Conservation (phyloP, 2,797 vertebrate species). For the Tachyglossus aculeatus region DNA sequence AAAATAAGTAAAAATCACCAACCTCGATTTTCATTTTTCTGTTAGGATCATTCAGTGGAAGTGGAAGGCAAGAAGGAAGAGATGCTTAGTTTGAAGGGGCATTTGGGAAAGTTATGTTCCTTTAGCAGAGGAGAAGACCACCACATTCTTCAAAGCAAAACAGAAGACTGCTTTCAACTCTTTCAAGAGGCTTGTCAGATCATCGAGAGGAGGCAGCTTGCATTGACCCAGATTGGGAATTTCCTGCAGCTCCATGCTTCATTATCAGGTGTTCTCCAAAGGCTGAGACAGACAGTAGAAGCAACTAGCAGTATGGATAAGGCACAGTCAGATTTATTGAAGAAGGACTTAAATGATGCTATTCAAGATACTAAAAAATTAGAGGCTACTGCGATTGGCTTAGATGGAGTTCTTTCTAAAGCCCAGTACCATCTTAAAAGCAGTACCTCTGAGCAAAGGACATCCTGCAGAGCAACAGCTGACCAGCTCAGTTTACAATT, state of each 20-base stretch:
- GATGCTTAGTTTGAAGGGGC: conserved; percentile 76
- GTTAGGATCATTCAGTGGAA: conserved; percentile 80
- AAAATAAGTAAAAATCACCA: too few species aligned
- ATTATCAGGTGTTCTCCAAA: conserved; percentile 65
- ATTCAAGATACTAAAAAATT: conserved; percentile 79
- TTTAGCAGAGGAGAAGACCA: conserved; percentile 80
- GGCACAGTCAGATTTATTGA: conserved; percentile 81
- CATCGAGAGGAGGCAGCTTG: conserved; percentile 76
- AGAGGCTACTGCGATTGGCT: conserved; percentile 79
- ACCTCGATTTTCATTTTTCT: conserved; percentile 28
- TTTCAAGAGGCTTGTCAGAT: conserved; percentile 85
- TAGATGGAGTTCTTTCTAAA: conserved; percentile 88
- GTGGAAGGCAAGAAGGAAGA: conserved; percentile 74
- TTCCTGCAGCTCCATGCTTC: conserved; percentile 78
- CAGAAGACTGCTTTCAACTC: conserved; percentile 86
- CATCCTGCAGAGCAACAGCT: conserved; percentile 80
- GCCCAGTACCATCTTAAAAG: conserved; percentile 86
- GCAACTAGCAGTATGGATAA: conserved; percentile 83
- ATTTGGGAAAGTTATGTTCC: conserved; percentile 73
- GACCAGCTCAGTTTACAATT: conserved; percentile 79
- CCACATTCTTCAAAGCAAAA: conserved; percentile 80
- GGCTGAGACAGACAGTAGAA: conserved; percentile 81
- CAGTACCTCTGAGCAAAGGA: conserved; percentile 69
- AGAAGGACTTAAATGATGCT: conserved; percentile 74
- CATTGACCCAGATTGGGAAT: conserved; percentile 74